These are phyloP conservation scores for Lutraria lutraria DNA, from an alignment of 2,888 invertebrate species.

Conservation along the genomic window DNA sequence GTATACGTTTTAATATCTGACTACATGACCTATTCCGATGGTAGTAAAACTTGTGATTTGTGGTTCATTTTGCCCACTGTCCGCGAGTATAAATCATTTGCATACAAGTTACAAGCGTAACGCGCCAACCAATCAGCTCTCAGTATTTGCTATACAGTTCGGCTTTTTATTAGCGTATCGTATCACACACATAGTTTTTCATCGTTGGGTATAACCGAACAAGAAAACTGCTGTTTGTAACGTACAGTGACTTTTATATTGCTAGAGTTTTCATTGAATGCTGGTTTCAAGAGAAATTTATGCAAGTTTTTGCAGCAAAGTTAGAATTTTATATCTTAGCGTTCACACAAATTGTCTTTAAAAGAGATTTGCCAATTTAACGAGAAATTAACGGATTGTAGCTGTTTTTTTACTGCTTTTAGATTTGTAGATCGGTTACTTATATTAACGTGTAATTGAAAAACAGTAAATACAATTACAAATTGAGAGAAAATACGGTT, in stretches of 20 bases:
- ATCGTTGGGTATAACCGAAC: conserved; percentile 28
- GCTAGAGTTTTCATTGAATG: conserved; percentile 26
- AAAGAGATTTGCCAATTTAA: conserved; percentile 68
- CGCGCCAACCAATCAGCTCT: conserved; percentile 78
- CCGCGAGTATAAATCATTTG: conserved; percentile 82
- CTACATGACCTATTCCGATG: conserved; percentile 82
- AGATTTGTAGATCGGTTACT: conserved; percentile 38
- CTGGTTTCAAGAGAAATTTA: conserved; percentile 42
- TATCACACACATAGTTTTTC: conserved; percentile 64
- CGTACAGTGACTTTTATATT: conserved; percentile 38
- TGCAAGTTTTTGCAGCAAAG: conserved; percentile 34
- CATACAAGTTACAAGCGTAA: conserved; percentile 77
- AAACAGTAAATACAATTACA: conserved; percentile 10
- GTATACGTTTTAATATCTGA: conserved; percentile 80
- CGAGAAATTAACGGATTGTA: conserved; percentile 51
- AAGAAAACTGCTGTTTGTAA: conserved; percentile 1
- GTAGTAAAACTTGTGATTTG: conserved; percentile 82
- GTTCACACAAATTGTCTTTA: conserved; percentile 56
- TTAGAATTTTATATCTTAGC: conserved; percentile 45
- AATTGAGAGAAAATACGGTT: neutral
- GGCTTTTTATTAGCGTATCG: conserved; percentile 65
- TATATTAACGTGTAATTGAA: conserved; percentile 44
- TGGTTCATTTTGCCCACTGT: conserved; percentile 81
- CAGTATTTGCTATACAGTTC: conserved; percentile 69
- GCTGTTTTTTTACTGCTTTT: neutral